A percentile compares a stretch with the other conserved stretches of the same genome.
Evolutionary conservation across 2,888 invertebrate species (phyloP).

Genomic region (Spodoptera exigua): DNA sequence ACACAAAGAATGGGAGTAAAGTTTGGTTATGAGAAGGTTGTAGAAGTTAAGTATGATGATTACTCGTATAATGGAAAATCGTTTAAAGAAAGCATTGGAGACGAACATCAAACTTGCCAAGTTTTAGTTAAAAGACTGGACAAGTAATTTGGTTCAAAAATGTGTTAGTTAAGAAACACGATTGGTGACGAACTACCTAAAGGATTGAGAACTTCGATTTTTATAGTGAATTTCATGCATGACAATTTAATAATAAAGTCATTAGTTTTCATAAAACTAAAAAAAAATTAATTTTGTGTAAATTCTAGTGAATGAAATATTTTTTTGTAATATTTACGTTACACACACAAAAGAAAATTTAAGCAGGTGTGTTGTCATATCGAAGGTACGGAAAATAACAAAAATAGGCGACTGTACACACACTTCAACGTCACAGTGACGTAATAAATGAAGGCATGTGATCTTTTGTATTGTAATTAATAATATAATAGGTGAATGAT

Average conservation of each 20-base stretch:
- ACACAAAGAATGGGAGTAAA: neutral
- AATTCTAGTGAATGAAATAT: too few relatives aligned
- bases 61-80: conserved; percentile 5
- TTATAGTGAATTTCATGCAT: neutral
- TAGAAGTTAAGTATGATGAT: conserved; percentile 16
- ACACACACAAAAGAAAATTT: conserved; percentile 8
- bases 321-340: neutral
- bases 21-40: conserved; percentile 16
- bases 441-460: neutral
- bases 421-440: conserved; percentile 11
- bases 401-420: neutral
- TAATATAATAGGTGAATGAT: too few relatives aligned
- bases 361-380: conserved; percentile 19
- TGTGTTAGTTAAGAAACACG: too few relatives aligned
- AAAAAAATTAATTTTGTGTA: too few relatives aligned
- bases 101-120: conserved; percentile 6
- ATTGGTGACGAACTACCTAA: too few relatives aligned
- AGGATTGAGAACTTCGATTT: too few relatives aligned
- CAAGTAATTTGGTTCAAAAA: neutral
- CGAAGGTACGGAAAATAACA: conserved; percentile 7
- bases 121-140: conserved; percentile 6
- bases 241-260: too few relatives aligned
- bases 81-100: conserved; percentile 4
- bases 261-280: too few relatives aligned
- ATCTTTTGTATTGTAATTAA: too few relatives aligned